Percentiles rank a stretch among this genome's conserved stretches.
phyloP scores from a whole-genome alignment of 2,888 invertebrate genomes.

The Harpagoxenus sublaevis region DNA sequence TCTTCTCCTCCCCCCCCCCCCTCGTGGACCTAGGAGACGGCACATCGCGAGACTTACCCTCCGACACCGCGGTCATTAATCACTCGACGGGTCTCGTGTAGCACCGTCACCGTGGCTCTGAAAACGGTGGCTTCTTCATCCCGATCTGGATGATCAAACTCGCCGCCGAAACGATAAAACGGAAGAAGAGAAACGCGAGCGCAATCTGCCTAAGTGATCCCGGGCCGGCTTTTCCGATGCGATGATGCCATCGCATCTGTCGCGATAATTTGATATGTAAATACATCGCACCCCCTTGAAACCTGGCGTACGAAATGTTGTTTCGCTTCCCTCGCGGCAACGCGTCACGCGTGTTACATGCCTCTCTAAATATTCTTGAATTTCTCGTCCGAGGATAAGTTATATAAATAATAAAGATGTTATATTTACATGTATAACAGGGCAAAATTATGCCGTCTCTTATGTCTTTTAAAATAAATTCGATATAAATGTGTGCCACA shows the following conservation, averaged over 20 bases:
- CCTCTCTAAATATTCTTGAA: constrained; percentile 9
- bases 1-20: neutral
- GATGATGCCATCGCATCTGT: constrained; percentile 30
- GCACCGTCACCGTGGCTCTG: constrained; percentile 68
- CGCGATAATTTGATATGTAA: constrained; percentile 45
- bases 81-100: constrained; percentile 77
- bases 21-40: constrained; percentile 67
- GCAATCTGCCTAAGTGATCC: constrained; percentile 81
- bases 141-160: constrained; percentile 64
- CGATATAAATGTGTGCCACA: neutral
- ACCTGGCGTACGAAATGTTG: constrained; percentile 11
- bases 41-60: constrained; percentile 78
- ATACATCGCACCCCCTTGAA: neutral
- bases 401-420: neutral
- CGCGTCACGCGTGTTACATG: neutral
- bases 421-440: neutral
- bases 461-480: neutral
- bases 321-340: neutral
- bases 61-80: constrained; percentile 82
- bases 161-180: constrained; percentile 31
- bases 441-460: neutral
- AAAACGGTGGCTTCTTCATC: constrained; percentile 74
- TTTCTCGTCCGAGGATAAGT: neutral
- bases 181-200: constrained; percentile 76
- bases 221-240: constrained; percentile 30